Percentiles rank a stretch among this genome's conserved stretches.
Conservation (phyloP, 2,113 vertebrate species). For the Illadopsis cleaveri region DNA sequence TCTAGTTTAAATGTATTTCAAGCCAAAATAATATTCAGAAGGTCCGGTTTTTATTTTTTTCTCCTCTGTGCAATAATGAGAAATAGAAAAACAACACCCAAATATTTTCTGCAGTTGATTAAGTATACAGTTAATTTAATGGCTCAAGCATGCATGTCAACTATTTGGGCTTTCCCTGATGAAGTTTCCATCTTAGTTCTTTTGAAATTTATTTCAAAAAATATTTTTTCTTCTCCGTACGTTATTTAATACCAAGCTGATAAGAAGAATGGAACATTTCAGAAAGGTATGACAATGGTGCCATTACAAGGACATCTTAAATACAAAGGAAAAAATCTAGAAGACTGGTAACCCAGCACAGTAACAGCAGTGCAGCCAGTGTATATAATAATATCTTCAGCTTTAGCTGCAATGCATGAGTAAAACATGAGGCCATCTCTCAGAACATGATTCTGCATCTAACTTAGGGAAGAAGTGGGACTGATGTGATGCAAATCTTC, state of each 20-base stretch:
- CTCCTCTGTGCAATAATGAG: background rate
- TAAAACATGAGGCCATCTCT: background rate
- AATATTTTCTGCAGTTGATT: background rate
- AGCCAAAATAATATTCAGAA: background rate
- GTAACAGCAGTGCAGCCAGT: background rate
- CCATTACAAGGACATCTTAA: background rate
- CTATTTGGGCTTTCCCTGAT: background rate
- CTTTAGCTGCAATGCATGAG: background rate
- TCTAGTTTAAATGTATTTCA: background rate
- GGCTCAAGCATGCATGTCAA: accelerated
- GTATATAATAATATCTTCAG: accelerated
- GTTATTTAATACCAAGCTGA: background rate
- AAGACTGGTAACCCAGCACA: background rate
- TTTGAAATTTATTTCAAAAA: background rate
- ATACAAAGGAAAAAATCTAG: background rate
- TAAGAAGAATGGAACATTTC: background rate
- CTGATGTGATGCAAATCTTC: background rate
- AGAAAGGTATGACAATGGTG: background rate
- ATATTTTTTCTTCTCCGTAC: background rate
- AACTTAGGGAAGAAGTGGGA: background rate
- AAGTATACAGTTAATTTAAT: background rate
- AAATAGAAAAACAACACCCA: background rate
- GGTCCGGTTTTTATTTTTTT: background rate
- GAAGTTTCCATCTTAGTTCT: background rate
- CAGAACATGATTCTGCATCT: background rate